phyloP scores from a whole-genome alignment of 2,888 invertebrate species.

The Mythimna albipuncta region DNA sequence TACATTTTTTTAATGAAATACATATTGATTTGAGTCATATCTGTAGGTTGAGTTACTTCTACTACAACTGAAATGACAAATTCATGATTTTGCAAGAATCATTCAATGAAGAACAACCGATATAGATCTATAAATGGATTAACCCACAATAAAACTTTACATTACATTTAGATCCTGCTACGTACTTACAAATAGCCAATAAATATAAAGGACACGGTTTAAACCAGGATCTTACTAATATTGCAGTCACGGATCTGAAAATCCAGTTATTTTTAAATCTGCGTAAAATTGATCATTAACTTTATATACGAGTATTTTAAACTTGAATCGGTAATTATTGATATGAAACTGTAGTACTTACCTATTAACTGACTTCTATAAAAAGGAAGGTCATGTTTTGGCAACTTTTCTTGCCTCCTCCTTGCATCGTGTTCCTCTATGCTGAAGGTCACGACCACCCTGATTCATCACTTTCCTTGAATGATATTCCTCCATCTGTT shows the following conservation, averaged over 20 bases:
- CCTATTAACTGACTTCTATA: neutral
- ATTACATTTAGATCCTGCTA: conserved; percentile 45
- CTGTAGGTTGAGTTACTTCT: neutral
- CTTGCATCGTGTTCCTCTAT: too few relatives aligned
- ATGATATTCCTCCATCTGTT: too few relatives aligned
- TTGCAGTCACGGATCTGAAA: conserved; percentile 55
- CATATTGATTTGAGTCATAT: too few relatives aligned
- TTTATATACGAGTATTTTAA: conserved; percentile 14
- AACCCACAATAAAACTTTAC: conserved; percentile 37
- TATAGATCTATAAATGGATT: conserved; percentile 36
- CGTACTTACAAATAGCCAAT: conserved; percentile 20
- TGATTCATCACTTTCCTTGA: too few relatives aligned
- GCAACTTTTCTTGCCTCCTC: too few relatives aligned
- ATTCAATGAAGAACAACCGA: conserved; percentile 8
- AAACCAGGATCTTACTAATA: conserved; percentile 50
- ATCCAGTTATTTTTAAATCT: conserved; percentile 27
- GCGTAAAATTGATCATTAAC: conserved; percentile 24
- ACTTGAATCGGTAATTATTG: conserved; percentile 20
- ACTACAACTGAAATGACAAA: neutral
- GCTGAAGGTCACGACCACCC: too few relatives aligned
- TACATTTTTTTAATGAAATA: too few relatives aligned
- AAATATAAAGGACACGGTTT: conserved; percentile 41
- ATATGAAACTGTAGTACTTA: neutral
- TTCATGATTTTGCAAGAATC: neutral
- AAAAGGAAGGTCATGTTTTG: neutral